phyloP scores from a whole-genome alignment of 2,113 vertebrate species.

The Halichoerus grypus region DNA sequence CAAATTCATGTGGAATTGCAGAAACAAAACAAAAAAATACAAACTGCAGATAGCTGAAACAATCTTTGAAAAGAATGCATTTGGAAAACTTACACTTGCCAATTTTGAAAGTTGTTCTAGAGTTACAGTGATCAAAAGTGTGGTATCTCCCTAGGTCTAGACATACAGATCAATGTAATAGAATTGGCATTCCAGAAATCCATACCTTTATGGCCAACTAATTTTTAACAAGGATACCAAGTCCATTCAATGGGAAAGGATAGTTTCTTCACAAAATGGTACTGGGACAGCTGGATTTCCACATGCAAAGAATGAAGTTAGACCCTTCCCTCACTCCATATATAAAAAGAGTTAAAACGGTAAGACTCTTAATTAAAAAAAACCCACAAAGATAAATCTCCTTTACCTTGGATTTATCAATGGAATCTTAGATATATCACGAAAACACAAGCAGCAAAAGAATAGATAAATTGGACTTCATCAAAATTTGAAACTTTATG shows the following conservation, averaged over 20 bases:
- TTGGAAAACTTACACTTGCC: neutral
- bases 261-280: neutral
- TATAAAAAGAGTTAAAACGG: neutral
- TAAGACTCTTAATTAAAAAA: neutral
- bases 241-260: neutral
- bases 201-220: neutral
- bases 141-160: neutral
- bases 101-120: neutral
- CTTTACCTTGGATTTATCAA: neutral
- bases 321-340: neutral
- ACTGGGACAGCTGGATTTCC: neutral
- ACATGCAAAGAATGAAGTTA: neutral
- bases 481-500: neutral
- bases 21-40: neutral
- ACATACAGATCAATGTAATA: neutral
- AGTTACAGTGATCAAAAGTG: neutral
- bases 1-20: neutral
- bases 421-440: neutral
- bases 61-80: neutral
- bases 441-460: neutral
- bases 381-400: neutral
- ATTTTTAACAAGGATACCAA: neutral
- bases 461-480: neutral
- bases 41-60: neutral
- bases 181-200: neutral